These are phyloP conservation scores for Seira ritae DNA, from an alignment of 2,888 invertebrate genomes.

Conservation along the genomic window DNA sequence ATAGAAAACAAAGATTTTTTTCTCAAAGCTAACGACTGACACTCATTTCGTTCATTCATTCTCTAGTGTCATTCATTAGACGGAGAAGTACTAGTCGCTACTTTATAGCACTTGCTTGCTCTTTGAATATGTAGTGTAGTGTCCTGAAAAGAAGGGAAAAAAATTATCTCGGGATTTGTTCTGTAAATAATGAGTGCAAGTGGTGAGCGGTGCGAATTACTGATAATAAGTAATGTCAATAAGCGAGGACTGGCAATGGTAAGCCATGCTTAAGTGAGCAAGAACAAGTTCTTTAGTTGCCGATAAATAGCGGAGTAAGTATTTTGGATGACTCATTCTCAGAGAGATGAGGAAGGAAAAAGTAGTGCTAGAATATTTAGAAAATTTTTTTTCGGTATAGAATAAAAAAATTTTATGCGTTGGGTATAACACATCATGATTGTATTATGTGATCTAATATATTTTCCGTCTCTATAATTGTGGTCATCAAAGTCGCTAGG, in stretches of 20 bases:
- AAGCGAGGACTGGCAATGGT: neutral
- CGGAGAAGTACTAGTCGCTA: neutral
- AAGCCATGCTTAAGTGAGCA: neutral
- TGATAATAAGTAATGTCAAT: neutral
- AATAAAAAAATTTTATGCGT: no score
- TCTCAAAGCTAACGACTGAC: neutral
- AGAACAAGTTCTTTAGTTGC: neutral
- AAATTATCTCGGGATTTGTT: neutral
- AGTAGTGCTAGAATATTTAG: no score
- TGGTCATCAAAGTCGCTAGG: no score
- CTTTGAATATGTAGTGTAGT: neutral
- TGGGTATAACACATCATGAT: no score
- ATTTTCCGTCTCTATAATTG: no score
- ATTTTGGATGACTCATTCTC: no score
- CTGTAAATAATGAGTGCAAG: constrained; percentile 5
- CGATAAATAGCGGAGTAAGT: neutral
- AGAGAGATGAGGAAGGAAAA: no score
- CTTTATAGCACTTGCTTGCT: neutral
- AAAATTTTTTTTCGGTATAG: no score
- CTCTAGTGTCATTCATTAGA: constrained; percentile 14
- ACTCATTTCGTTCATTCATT: neutral
- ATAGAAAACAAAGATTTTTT: neutral
- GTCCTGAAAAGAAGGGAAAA: neutral
- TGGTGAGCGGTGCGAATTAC: neutral
- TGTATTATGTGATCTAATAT: no score